phyloP scores from a whole-genome alignment of 92 coral and sea anemone species.

The Parazoanthus swiftii region DNA sequence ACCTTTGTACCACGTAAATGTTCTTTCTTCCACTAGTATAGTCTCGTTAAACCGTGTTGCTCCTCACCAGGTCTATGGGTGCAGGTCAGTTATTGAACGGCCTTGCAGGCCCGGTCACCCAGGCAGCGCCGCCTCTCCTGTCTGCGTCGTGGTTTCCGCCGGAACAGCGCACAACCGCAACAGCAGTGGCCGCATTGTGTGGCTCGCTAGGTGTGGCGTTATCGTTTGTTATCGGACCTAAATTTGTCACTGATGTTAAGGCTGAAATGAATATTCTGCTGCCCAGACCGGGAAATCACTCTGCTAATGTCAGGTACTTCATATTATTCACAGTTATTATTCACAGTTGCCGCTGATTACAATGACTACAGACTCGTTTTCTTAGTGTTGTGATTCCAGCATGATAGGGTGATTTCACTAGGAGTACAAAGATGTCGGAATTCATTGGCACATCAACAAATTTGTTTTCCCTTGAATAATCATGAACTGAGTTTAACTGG shows the following conservation, averaged over 20 bases:
- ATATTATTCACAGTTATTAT: background rate
- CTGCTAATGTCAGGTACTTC: constrained; percentile 61
- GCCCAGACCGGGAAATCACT: constrained; percentile 61
- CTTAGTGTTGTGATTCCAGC: too few species aligned
- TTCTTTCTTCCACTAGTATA: too few species aligned
- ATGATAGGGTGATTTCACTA: too few species aligned
- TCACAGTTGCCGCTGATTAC: too few species aligned
- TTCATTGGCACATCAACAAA: too few species aligned
- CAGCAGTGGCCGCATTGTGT: constrained; percentile 95
- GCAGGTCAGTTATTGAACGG: constrained; percentile 96
- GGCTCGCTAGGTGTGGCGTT: constrained; percentile 94
- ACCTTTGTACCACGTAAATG: too few species aligned
- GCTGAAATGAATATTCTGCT: constrained; percentile 56
- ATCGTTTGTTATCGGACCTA: constrained; percentile 93
- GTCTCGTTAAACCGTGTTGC: background rate
- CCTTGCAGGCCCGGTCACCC: constrained; percentile 97
- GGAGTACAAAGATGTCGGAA: too few species aligned
- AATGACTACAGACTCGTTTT: too few species aligned
- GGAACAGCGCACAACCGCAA: constrained; percentile 93
- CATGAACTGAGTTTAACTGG: too few species aligned
- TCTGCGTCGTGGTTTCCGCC: constrained; percentile 98
- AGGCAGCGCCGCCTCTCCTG: constrained; percentile 95
- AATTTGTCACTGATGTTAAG: constrained; percentile 72
- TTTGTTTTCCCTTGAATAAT: too few species aligned
- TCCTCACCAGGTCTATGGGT: constrained; percentile 84